Percentiles rank a stretch among this genome's conserved stretches.
Conservation (phyloP, 2,888 invertebrate species). For the Bombylius major region DNA sequence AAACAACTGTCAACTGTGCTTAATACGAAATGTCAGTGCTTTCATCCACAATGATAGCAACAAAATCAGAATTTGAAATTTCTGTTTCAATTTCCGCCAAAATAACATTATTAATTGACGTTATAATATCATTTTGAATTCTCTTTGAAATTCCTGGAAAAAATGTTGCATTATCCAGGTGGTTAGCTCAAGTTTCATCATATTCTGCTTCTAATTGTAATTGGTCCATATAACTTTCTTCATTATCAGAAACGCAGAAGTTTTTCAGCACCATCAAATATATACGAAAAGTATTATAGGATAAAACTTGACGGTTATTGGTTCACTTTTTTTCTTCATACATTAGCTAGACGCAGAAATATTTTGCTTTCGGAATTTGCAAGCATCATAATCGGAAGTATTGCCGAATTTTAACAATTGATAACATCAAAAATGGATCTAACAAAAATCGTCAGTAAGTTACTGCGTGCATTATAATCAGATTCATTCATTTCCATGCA, state of each 20-base stretch:
- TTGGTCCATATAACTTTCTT: background rate
- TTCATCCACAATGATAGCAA: constrained; percentile 23
- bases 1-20: constrained; percentile 20
- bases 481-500: too few species aligned
- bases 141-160: background rate
- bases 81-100: constrained; percentile 15
- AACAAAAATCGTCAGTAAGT: too few species aligned
- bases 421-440: too few species aligned
- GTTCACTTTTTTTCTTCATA: too few species aligned
- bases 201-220: background rate
- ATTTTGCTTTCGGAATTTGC: too few species aligned
- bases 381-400: too few species aligned
- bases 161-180: background rate
- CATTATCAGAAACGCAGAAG: background rate
- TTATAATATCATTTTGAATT: background rate
- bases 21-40: constrained; percentile 18
- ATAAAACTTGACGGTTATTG: too few species aligned
- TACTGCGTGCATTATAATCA: too few species aligned
- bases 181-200: background rate
- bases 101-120: background rate
- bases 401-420: too few species aligned
- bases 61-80: constrained; percentile 15
- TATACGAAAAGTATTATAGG: too few species aligned
- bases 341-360: too few species aligned
- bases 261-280: too few species aligned